Conservation (phyloP, 2,888 invertebrate genomes). For the Disparrhopalites patrizii region DNA sequence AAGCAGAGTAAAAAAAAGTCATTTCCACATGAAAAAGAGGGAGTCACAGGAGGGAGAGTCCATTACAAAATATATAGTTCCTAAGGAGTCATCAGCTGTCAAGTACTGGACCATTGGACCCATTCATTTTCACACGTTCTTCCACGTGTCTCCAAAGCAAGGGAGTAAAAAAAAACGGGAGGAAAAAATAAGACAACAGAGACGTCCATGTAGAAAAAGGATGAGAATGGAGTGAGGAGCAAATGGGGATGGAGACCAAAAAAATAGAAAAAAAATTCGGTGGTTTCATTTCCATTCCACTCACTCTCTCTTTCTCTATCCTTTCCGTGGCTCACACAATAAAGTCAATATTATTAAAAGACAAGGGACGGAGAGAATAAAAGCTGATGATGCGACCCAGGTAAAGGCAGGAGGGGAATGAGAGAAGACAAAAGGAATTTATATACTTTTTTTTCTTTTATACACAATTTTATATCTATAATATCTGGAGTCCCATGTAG, state of each 20-base stretch:
- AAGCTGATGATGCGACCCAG: background rate
- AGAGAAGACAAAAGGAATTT: no score
- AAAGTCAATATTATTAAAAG: no score
- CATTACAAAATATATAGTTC: slow-evolving; percentile 20
- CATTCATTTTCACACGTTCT: slow-evolving; percentile 20
- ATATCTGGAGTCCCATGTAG: no score
- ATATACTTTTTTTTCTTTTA: no score
- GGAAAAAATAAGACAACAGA: background rate
- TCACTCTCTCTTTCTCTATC: no score
- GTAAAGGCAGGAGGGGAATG: no score
- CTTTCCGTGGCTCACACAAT: no score
- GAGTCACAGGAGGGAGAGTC: background rate
- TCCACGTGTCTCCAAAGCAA: slow-evolving; percentile 8
- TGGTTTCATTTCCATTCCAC: no score
- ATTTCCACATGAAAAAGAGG: background rate
- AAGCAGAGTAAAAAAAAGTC: background rate
- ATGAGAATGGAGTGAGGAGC: background rate
- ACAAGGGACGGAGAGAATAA: background rate
- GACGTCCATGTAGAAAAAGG: background rate
- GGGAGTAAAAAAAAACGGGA: background rate
- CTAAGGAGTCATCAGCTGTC: slow-evolving; percentile 22
- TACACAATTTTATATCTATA: no score
- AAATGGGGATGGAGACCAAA: no score
- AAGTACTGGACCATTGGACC: slow-evolving; percentile 16
- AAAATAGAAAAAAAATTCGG: no score